Base-by-base conservation (phyloP, 2,888 invertebrate species). In the Rhagophthalmus giganteus region DNA sequence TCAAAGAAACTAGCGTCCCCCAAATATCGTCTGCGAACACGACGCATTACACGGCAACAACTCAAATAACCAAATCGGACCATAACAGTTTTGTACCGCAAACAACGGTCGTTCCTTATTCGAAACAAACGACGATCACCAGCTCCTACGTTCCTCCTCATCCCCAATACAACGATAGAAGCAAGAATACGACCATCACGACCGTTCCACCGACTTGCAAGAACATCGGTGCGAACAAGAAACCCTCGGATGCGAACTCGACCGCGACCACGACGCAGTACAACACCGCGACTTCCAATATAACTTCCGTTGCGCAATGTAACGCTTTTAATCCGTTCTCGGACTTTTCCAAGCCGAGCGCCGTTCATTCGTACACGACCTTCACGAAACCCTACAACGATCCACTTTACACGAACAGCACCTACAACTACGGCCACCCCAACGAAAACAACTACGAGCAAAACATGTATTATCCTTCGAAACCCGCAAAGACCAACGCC, bases 261-360 rank as follows among this genome's bases (percentile, higher is more conserved):
- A 15, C 33, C 1, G 26, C 7, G 1, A 46, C 10, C 15, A 20
- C 20, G 20, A 7, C 20, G 4, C 37, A 46, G 11, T 42, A 39
- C 9, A 32, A n/a, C n/a, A 32, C 38, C n/a, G 16, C 41, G 3
- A 32, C 45, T 9, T 20, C 53, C 11, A 48, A 27, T 11, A 32
- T 14, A 28, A 39, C 11, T 10, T 12, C 46, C 4, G 44, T 40
- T 8, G 33, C 55, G 1, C 63, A 65, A 41, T 66, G 64, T 47
- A 68, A 68, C 34, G 64, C 70, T 0, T 69, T 66, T 41, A 70
- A 70, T 58, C 67, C 69, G 10, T 70, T 70, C 51, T 62, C 63
- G 1, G 66, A 66, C 44, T 49, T 65, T 33, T 61, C 66, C 8
- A 64, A 65, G 58, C 46, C 61, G 5, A 52, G 35, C 2, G 12